Evolutionary conservation across 2,113 vertebrate genomes (phyloP).

Genomic region (Chloropsis hardwickii): DNA sequence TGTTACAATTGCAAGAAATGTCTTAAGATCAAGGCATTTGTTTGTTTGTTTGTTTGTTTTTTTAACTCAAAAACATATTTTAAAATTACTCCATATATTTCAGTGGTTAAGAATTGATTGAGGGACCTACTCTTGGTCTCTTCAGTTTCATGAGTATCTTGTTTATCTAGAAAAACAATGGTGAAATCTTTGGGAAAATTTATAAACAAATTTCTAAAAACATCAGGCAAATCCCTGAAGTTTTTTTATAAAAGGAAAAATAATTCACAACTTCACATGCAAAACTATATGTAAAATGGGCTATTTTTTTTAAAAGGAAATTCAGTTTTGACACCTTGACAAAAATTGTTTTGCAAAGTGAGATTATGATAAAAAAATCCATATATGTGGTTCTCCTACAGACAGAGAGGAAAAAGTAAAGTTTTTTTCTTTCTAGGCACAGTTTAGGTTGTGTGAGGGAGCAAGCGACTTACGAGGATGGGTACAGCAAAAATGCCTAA

Average conservation of each 20-base stretch:
- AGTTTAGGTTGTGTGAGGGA: background rate
- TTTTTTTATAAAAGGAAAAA: background rate
- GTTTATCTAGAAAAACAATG: background rate
- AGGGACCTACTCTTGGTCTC: background rate
- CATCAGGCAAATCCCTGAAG: background rate
- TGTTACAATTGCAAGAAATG: background rate
- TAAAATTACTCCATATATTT: background rate
- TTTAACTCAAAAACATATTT: background rate
- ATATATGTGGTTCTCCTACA: background rate
- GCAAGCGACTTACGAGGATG: fast-evolving
- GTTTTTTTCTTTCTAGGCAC: background rate
- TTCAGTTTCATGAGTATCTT: background rate
- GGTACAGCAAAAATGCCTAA: background rate
- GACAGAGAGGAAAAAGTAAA: background rate
- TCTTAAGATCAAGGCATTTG: background rate
- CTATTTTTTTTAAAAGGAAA: background rate
- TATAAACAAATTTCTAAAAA: background rate
- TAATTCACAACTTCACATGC: background rate
- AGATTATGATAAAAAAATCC: background rate
- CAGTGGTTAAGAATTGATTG: background rate
- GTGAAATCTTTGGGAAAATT: background rate
- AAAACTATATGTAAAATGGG: background rate
- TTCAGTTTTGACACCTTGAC: background rate
- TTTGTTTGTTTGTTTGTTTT: background rate
- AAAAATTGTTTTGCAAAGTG: background rate